These are phyloP conservation scores for Notothenia rossii DNA, from an alignment of 2,113 vertebrate species.

Conservation along the genomic window DNA sequence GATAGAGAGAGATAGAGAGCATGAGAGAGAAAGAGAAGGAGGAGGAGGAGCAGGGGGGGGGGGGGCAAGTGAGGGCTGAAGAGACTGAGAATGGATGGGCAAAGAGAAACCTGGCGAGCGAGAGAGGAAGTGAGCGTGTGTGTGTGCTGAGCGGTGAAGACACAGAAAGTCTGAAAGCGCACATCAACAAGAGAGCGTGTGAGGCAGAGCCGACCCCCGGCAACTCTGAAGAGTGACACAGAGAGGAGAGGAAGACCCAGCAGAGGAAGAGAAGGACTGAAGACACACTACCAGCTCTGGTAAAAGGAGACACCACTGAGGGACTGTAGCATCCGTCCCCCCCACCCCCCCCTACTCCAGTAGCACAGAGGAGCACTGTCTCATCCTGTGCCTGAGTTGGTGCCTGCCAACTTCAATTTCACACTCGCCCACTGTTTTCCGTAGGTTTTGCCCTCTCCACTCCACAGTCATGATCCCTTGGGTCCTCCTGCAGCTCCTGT, in stretches of 20 bases:
- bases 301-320: conserved; percentile 70
- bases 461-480: conserved; percentile 77
- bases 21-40: conserved; percentile 21
- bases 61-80: conserved; percentile 59
- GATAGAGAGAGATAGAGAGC: conserved; percentile 42
- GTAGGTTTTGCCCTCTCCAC: conserved; percentile 71
- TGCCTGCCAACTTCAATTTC: conserved; percentile 80
- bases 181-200: conserved; percentile 72
- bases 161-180: conserved; percentile 68
- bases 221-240: conserved; percentile 72
- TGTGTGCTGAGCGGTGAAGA: conserved; percentile 53
- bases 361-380: conserved; percentile 75
- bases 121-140: conserved; percentile 64
- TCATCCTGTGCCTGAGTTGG: conserved; percentile 70
- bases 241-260: conserved; percentile 14
- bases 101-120: conserved; percentile 61
- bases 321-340: conserved; percentile 65
- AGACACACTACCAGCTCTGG: conserved; percentile 66
- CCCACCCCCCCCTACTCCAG: conserved; percentile 5
- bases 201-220: conserved; percentile 57
- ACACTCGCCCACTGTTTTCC: conserved; percentile 71
- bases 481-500: conserved; percentile 76
- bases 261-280: conserved; percentile 55
- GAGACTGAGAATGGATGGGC: conserved; percentile 80
- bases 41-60: conserved; percentile 9